These are phyloP conservation scores for Tenthredo notha DNA, from an alignment of 2,888 invertebrate species.

Conservation along the genomic window DNA sequence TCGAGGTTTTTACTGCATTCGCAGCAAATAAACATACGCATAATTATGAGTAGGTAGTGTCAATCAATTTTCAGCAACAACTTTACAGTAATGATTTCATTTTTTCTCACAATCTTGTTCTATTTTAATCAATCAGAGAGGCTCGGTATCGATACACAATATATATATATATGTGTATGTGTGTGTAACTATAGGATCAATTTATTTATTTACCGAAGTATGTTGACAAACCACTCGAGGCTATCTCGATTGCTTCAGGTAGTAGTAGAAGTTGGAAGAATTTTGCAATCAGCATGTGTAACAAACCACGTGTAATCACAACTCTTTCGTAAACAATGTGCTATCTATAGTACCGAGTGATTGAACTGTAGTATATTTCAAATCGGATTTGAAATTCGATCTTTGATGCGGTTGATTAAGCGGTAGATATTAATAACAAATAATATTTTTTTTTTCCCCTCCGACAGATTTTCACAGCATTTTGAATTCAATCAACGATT, in stretches of 20 bases:
- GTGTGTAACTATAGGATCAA: not conserved
- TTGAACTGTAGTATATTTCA: not conserved
- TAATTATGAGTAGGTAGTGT: not conserved
- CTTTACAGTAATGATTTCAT: not conserved
- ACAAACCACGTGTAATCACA: conserved; percentile 27
- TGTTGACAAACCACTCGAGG: conserved; percentile 40
- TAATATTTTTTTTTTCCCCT: not conserved
- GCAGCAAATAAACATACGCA: not conserved
- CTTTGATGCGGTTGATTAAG: not conserved
- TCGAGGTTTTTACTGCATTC: not conserved
- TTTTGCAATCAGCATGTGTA: conserved; percentile 18
- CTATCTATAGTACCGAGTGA: not conserved
- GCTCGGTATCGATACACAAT: not conserved
- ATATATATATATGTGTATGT: too few species aligned
- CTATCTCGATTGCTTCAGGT: conserved; percentile 35
- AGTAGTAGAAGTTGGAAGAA: not conserved
- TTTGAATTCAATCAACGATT: not conserved
- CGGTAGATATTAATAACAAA: not conserved
- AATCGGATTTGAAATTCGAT: not conserved
- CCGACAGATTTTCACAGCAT: not conserved
- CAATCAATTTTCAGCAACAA: conserved; percentile 2
- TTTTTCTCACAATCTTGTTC: not conserved
- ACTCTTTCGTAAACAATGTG: conserved; percentile 23
- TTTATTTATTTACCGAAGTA: conserved; percentile 36
- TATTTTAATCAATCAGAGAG: not conserved